Evolutionary conservation across 2,888 invertebrate species (phyloP).

Genomic region (Rhingia campestris): DNA sequence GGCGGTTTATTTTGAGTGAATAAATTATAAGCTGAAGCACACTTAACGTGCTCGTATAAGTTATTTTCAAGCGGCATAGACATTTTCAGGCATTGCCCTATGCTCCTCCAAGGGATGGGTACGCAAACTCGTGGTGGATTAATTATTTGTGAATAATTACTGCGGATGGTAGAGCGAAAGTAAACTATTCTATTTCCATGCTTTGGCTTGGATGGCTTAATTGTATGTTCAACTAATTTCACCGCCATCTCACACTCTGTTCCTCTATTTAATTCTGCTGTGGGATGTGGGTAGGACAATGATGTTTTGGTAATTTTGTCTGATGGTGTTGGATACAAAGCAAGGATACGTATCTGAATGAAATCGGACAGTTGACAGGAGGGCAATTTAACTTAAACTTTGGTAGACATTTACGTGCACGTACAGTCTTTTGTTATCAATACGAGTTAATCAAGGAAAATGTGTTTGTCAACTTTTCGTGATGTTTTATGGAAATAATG

Average conservation of each 20-base stretch:
- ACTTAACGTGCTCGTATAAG: slow-evolving; percentile 64
- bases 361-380: slow-evolving; percentile 16
- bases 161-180: slow-evolving; percentile 57
- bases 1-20: slow-evolving; percentile 63
- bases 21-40: slow-evolving; percentile 67
- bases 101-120: slow-evolving; percentile 36
- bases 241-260: slow-evolving; percentile 4
- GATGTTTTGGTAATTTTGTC: neutral
- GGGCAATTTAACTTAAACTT: neutral
- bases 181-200: slow-evolving; percentile 48
- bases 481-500: slow-evolving; percentile 10
- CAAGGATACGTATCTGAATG: slow-evolving; percentile 20
- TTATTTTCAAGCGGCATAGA: slow-evolving; percentile 63
- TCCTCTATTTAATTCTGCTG: neutral
- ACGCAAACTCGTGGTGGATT: slow-evolving; percentile 48
- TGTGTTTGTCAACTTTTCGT: slow-evolving; percentile 7
- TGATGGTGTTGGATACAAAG: neutral
- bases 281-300: no score
- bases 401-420: neutral
- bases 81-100: slow-evolving; percentile 63
- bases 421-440: neutral
- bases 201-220: slow-evolving; percentile 37
- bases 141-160: slow-evolving; percentile 74
- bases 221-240: slow-evolving; percentile 44
- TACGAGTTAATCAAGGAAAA: slow-evolving; percentile 23